These are phyloP conservation scores for Macropis europaea DNA, from an alignment of 2,888 invertebrate genomes.

Conservation along the genomic window DNA sequence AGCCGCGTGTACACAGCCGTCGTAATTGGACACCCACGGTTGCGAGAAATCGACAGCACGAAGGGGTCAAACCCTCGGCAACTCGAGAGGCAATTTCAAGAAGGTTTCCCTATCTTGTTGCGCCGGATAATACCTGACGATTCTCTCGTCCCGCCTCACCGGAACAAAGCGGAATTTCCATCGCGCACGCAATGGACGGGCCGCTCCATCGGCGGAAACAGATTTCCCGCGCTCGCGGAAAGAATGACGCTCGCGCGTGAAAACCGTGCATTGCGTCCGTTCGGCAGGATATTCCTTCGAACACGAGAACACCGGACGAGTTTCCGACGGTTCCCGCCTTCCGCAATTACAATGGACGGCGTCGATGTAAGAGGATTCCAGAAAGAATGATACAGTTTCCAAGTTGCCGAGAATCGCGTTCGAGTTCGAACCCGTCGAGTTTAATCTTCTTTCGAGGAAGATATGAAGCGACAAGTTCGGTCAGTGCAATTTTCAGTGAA, in stretches of 20 bases:
- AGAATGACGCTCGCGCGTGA: too few species aligned
- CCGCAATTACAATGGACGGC: slow-evolving; percentile 25
- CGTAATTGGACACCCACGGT: slow-evolving; percentile 62
- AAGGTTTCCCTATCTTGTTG: slow-evolving; percentile 68
- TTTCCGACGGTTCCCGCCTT: background rate
- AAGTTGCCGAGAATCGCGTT: slow-evolving; percentile 53
- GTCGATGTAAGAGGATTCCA: slow-evolving; percentile 51
- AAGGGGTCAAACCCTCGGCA: slow-evolving; percentile 62
- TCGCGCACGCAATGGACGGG: background rate
- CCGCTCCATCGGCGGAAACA: background rate
- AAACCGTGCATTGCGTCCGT: background rate
- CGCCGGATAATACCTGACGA: slow-evolving; percentile 24
- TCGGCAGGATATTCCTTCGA: background rate
- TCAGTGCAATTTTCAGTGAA: slow-evolving; percentile 55
- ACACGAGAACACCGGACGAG: background rate
- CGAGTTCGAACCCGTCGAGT: slow-evolving; percentile 47
- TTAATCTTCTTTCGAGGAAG: slow-evolving; percentile 59
- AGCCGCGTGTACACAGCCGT: slow-evolving; percentile 5
- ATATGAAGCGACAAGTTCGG: slow-evolving; percentile 31
- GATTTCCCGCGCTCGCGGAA: background rate
- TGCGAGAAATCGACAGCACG: slow-evolving; percentile 54
- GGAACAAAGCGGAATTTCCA: background rate
- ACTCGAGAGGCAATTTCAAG: slow-evolving; percentile 61
- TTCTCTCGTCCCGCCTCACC: slow-evolving; percentile 7
- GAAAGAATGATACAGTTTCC: slow-evolving; percentile 42